These are phyloP conservation scores for Heterodera carotae DNA, from an alignment of 1,140 invertebrate genomes.

Conservation along the genomic window DNA sequence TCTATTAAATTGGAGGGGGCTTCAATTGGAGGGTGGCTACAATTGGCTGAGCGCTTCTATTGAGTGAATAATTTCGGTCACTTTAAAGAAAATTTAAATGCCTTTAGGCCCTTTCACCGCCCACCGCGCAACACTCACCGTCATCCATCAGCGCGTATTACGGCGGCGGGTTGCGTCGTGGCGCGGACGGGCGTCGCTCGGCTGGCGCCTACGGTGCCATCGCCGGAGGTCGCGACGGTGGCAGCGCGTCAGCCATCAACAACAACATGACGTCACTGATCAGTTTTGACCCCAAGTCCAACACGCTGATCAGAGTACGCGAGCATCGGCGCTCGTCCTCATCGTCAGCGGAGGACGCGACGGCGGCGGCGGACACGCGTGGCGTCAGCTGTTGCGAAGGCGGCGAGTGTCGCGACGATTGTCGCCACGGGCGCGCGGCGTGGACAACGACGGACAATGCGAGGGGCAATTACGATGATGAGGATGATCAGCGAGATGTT, in stretches of 20 bases:
- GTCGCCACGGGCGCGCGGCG: no score
- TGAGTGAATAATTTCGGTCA: no score
- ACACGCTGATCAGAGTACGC: constrained; percentile 41
- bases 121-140: neutral
- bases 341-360: constrained; percentile 35
- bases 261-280: constrained; percentile 42
- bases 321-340: constrained; percentile 46
- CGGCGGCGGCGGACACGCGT: neutral
- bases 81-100: no score
- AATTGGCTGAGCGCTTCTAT: no score
- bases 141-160: neutral
- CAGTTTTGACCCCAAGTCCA: constrained; percentile 49
- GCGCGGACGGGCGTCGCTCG: neutral
- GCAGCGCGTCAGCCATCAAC: neutral
- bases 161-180: neutral
- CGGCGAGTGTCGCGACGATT: no score
- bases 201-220: no score
- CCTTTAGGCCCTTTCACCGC: neutral
- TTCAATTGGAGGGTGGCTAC: no score
- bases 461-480: no score
- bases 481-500: no score
- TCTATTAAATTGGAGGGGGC: no score
- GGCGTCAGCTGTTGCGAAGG: no score
- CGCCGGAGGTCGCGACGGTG: neutral
- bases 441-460: no score